Conservation (phyloP, 92 coral and sea anemone species). For the Meandrina meandrites region DNA sequence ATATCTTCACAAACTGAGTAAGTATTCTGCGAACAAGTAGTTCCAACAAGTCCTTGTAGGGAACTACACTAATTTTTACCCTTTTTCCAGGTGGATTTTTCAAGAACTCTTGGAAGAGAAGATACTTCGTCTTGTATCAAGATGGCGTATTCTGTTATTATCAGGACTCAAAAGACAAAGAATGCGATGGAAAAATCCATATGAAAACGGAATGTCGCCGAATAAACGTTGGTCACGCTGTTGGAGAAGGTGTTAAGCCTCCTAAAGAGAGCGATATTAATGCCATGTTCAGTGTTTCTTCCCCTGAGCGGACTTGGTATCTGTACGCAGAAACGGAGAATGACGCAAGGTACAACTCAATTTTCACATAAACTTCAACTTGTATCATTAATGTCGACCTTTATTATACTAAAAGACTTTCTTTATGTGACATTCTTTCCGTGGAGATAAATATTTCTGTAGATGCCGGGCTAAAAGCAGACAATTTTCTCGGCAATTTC, state of each 20-base stretch:
- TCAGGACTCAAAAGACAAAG: constrained; percentile 83
- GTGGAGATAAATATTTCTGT: not conserved
- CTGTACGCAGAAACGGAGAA: constrained; percentile 87
- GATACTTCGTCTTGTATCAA: constrained; percentile 90
- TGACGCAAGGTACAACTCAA: constrained; percentile 72
- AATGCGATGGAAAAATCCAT: constrained; percentile 85
- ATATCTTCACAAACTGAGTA: constrained; percentile 88
- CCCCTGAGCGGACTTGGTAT: constrained; percentile 87
- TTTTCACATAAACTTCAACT: not conserved
- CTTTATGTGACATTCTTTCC: not conserved
- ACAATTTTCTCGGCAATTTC: not conserved
- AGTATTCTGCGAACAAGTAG: constrained; percentile 3
- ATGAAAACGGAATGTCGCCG: constrained; percentile 84
- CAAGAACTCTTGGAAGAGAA: constrained; percentile 91
- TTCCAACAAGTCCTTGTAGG: not conserved
- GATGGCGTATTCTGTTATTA: constrained; percentile 95
- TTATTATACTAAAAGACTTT: not conserved
- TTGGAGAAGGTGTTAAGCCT: constrained; percentile 85
- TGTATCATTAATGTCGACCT: not conserved
- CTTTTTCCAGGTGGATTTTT: constrained; percentile 82
- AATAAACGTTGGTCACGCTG: constrained; percentile 77
- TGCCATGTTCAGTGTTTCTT: constrained; percentile 80
- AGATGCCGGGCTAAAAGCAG: not conserved
- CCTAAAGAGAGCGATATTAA: constrained; percentile 66
- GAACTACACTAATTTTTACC: not conserved